Conservation (phyloP, 2,888 invertebrate species). For the Psylliodes chrysocephalus region DNA sequence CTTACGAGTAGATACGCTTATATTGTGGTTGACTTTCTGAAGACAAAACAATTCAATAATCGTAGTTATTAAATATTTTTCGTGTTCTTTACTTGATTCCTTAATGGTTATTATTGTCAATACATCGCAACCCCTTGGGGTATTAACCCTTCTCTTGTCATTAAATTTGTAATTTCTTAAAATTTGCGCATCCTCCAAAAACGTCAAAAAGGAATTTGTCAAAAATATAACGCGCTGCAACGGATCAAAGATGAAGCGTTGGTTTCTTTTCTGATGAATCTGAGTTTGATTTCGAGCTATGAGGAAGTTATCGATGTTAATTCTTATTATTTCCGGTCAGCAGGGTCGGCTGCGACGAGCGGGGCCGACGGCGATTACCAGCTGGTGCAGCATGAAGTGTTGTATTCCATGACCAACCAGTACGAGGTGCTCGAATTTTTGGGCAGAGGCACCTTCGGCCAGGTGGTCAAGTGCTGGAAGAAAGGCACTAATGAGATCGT, state of each 20-base stretch:
- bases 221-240: neutral
- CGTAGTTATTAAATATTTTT: too few relatives aligned
- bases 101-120: too few relatives aligned
- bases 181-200: too few relatives aligned
- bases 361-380: constrained; percentile 98
- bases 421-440: constrained; percentile 98
- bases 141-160: too few relatives aligned
- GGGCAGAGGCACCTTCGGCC: constrained; percentile 98
- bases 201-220: neutral
- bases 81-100: too few relatives aligned
- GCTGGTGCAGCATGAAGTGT: constrained; percentile 97
- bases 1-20: too few relatives aligned
- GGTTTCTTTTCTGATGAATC: constrained; percentile 10
- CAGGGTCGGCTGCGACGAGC: constrained; percentile 72
- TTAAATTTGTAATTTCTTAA: too few relatives aligned
- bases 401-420: constrained; percentile 96
- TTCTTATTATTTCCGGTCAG: constrained; percentile 43
- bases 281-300: constrained; percentile 4
- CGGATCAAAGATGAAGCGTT: neutral
- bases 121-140: too few relatives aligned
- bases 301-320: constrained; percentile 40
- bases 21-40: too few relatives aligned
- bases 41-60: too few relatives aligned
- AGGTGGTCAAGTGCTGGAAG: constrained; percentile 99
- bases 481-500: constrained; percentile 99